Evolutionary conservation across 2,113 vertebrate species (phyloP), one percentile per base, ranked within the genome.

Genomic region (Paradisaea rubra): DNA sequence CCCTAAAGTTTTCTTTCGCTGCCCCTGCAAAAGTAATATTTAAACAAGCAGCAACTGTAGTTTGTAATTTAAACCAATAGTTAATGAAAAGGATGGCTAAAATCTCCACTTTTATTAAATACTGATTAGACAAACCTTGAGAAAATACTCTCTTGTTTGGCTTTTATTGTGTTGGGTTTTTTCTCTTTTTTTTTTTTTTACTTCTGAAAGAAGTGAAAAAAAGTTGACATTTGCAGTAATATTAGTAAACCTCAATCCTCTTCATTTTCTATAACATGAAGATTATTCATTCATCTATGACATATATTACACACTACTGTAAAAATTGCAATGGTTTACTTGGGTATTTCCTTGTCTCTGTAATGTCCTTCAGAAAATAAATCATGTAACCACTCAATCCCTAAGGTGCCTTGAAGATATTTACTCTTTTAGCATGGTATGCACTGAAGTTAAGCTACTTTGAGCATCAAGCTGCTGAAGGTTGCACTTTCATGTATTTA

Each of bases 111-210:
- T 13, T 44, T 89, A 44, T 27, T 42, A 52, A 82, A 80, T 56
- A 30, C 4, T 77, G 41, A 68, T 91, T 60, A 86, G 30, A 76
- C 27, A 69, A 60, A 9, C 10, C 49, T 64, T 83, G 41, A 88
- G 45, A 88, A 91, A 94, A 69, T 23, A 52, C 4, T 86, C 11
- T 71, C 9, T 6, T 54, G 23, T 39, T 73, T 47, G 33, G 7
- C 5, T 69, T 70, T 66, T 39, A 52, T 61, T 7, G 0, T 6
- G 4, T 15, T 28, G 22, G 4, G 1, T 1, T 28, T 41, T 39
- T 27, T 12, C 2, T 21, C 23, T 30, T 14, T 8, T 9, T 10
- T 19, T 15, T 31, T 16, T 8, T 9, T 10, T 19, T 15, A 4
- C 13, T 23, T 60, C 27, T 87, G 20, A 37, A 64, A 47, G 22